A percentile compares a stretch with the other conserved stretches of the same genome.
Conservation (phyloP, 2,113 vertebrate genomes). For the Ahaetulla prasina region DNA sequence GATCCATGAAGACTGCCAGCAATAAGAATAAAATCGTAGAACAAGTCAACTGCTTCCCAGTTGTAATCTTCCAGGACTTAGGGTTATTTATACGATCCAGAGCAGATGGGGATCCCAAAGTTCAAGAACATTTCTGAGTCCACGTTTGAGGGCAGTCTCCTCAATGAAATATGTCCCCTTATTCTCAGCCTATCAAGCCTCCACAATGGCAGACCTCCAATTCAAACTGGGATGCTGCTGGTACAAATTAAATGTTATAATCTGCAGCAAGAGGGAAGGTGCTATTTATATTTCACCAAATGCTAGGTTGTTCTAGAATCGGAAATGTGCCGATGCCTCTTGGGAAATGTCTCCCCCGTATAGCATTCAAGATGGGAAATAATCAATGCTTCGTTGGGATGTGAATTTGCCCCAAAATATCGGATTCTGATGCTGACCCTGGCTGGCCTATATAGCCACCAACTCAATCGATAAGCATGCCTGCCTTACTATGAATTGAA, state of each 20-base stretch:
- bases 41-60: neutral
- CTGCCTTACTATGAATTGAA: neutral
- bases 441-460: neutral
- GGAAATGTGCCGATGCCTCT: neutral
- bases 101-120: neutral
- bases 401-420: neutral
- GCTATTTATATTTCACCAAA: neutral
- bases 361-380: neutral
- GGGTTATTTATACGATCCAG: neutral
- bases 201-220: neutral
- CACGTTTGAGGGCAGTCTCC: neutral
- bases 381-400: neutral
- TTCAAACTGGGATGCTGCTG: neutral
- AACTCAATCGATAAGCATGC: neutral
- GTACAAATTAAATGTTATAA: neutral
- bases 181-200: neutral
- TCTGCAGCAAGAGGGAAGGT: neutral
- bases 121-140: neutral
- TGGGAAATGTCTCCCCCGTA: neutral
- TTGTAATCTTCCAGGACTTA: neutral
- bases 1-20: neutral
- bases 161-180: neutral
- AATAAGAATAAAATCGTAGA: neutral
- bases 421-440: neutral
- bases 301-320: neutral